phyloP scores from a whole-genome alignment of 1,140 invertebrate species.

The Phocides pigmalion region DNA sequence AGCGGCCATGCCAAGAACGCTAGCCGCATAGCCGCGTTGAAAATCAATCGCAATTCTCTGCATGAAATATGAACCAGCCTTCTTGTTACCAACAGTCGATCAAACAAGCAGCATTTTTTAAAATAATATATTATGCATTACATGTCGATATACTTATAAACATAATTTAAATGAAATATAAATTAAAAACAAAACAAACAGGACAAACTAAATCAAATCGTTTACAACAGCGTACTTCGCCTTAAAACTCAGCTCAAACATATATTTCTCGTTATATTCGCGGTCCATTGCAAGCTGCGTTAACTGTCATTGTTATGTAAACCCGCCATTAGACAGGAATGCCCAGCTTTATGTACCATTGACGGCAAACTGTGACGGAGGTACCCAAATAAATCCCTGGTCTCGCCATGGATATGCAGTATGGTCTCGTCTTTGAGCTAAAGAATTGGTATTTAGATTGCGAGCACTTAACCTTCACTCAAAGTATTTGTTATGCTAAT shows the following conservation, averaged over 20 bases:
- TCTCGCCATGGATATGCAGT: background rate
- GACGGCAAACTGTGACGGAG: background rate
- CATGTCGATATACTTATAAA: too few species aligned
- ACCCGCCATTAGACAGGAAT: background rate
- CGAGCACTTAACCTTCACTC: background rate
- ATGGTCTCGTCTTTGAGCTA: background rate
- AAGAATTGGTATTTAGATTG: background rate
- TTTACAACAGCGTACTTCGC: background rate
- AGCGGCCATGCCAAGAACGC: too few species aligned
- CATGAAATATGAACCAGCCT: too few species aligned
- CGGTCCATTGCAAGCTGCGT: background rate
- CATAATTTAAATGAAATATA: too few species aligned
- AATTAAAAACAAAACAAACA: too few species aligned
- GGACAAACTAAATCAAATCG: too few species aligned
- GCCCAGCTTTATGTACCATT: conserved; percentile 1
- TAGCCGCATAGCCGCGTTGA: too few species aligned
- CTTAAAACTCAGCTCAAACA: background rate
- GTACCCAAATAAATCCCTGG: background rate
- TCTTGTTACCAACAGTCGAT: too few species aligned
- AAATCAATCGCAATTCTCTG: too few species aligned
- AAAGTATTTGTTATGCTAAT: background rate
- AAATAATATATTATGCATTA: too few species aligned
- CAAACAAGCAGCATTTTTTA: too few species aligned
- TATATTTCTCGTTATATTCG: background rate
- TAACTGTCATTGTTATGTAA: conserved; percentile 12